Evolutionary conservation across 1,140 invertebrate species (phyloP).

Genomic region (Liolophura sinensis): DNA sequence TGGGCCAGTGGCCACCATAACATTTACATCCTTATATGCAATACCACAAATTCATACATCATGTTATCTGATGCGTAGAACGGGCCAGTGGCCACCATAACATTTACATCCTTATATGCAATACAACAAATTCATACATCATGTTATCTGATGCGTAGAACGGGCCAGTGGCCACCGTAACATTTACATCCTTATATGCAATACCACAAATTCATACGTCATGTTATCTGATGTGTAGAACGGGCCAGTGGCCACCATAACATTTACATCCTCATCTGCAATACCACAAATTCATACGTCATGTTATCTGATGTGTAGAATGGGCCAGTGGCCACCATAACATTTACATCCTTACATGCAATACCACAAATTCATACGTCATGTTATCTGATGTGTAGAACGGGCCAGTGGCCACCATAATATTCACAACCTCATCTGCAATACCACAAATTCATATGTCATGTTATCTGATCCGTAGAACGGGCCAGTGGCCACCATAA

Average conservation of each 20-base stretch:
- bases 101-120: constrained; percentile 67
- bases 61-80: constrained; percentile 78
- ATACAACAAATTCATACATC: constrained; percentile 77
- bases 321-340: constrained; percentile 80
- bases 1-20: constrained; percentile 80
- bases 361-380: constrained; percentile 76
- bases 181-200: constrained; percentile 67
- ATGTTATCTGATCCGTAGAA: constrained; percentile 78
- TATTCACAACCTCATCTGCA: constrained; percentile 67
- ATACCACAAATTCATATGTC: constrained; percentile 76
- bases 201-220: constrained; percentile 77
- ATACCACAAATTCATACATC: constrained; percentile 77
- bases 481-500: constrained; percentile 80
- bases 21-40: constrained; percentile 67
- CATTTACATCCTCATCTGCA: constrained; percentile 67
- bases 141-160: constrained; percentile 78
- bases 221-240: constrained; percentile 78
- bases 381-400: constrained; percentile 78
- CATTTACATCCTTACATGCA: constrained; percentile 67
- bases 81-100: constrained; percentile 80
- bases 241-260: constrained; percentile 80
- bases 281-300: constrained; percentile 77
- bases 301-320: constrained; percentile 78
- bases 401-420: constrained; percentile 80
- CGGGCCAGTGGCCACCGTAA: constrained; percentile 80